These are phyloP conservation scores for Heliopora coerulea DNA, from an alignment of 92 coral and sea anemone genomes.

Conservation along the genomic window DNA sequence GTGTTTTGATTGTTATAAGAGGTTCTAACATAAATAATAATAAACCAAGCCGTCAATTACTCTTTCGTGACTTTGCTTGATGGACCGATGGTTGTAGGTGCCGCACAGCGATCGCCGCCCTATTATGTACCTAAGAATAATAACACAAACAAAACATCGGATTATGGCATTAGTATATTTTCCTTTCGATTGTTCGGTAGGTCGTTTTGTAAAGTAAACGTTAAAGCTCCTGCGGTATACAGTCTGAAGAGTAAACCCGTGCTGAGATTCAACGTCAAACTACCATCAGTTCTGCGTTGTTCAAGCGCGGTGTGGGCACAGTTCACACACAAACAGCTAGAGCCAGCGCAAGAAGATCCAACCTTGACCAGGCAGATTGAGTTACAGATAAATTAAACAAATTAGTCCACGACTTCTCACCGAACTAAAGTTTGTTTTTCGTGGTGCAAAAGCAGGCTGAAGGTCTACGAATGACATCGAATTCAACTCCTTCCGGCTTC, in stretches of 20 bases:
- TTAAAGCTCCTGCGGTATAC: slow-evolving; percentile 21
- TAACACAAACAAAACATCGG: slow-evolving; percentile 31
- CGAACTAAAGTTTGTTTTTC: no score
- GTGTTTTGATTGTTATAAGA: slow-evolving; percentile 21
- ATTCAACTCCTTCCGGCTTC: no score
- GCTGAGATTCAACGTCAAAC: slow-evolving; percentile 20
- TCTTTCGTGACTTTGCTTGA: background rate
- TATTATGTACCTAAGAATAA: background rate
- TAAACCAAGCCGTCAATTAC: background rate
- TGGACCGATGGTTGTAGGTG: background rate
- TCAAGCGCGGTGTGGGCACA: no score
- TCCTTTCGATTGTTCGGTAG: slow-evolving; percentile 42
- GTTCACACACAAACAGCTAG: no score
- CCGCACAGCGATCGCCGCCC: background rate
- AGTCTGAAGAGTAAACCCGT: background rate
- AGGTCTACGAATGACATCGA: no score
- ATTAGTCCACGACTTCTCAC: no score
- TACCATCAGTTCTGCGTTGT: no score
- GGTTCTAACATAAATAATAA: background rate
- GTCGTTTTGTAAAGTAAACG: slow-evolving; percentile 14
- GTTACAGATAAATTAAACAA: no score
- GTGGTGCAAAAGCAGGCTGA: no score
- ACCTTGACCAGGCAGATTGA: no score
- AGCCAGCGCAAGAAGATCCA: no score
- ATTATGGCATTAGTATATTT: slow-evolving; percentile 40